Percentiles rank a stretch among this genome's conserved stretches.
Evolutionary conservation across 2,888 invertebrate species (phyloP).

Genomic region (Pimpla rufipes): DNA sequence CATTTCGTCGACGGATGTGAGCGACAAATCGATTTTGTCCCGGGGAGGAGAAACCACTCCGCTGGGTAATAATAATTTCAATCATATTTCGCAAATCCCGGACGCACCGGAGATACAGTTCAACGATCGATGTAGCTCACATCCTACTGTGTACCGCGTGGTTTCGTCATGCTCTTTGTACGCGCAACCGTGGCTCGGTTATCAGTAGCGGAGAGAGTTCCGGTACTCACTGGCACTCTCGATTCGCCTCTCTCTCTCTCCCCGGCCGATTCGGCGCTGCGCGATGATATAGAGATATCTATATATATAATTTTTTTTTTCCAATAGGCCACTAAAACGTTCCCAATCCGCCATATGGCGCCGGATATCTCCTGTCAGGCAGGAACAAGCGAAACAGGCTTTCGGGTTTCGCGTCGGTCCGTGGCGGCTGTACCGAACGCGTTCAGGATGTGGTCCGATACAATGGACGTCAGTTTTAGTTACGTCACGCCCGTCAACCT

Average conservation of each 20-base stretch:
- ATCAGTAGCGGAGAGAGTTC: constrained; percentile 32
- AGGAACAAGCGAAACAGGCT: constrained; percentile 44
- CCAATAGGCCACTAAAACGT: constrained; percentile 75
- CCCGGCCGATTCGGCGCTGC: not conserved
- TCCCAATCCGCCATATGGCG: constrained; percentile 74
- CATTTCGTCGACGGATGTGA: not conserved
- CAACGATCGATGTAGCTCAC: constrained; percentile 44
- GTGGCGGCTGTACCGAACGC: constrained; percentile 61
- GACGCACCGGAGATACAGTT: constrained; percentile 20
- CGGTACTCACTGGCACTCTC: constrained; percentile 26
- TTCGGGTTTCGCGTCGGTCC: constrained; percentile 13
- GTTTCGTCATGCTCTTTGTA: constrained; percentile 55
- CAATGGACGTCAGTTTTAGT: constrained; percentile 83
- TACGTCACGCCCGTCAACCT: constrained; percentile 81
- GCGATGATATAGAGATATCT: constrained; percentile 26
- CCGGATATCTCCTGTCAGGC: constrained; percentile 63
- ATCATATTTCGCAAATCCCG: constrained; percentile 61
- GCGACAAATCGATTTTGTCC: not conserved
- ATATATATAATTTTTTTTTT: constrained; percentile 58
- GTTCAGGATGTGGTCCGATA: constrained; percentile 75
- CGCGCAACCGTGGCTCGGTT: constrained; percentile 42
- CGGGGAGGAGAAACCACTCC: not conserved
- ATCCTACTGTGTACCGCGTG: constrained; percentile 22
- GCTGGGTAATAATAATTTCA: constrained; percentile 63
- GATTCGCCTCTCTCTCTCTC: constrained; percentile 36